Base-by-base conservation (phyloP, 1,140 invertebrate genomes). In the Hormaphis cornu region DNA sequence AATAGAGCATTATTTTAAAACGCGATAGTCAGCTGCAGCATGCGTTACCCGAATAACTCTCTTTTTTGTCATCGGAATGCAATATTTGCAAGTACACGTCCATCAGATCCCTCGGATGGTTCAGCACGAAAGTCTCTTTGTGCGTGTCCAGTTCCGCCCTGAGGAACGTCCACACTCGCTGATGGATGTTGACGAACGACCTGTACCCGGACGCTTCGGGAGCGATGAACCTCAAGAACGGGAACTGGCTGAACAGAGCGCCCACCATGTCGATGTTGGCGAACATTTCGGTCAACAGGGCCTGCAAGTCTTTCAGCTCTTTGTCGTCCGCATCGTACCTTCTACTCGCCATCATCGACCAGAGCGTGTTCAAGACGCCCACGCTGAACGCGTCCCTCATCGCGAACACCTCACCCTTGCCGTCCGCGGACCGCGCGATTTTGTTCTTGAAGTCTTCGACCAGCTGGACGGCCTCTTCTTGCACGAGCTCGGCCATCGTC, bases 271-370 rank as follows among this genome's bases (percentile, higher is more conserved):
- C 88, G 4, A 90, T 79, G 44, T 85, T 84, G 30, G 82, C 80
- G 59, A 92, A 85, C 12, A 90, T 76, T 72, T 86, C 85, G 12
- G 83, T 84, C 8, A 91, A 78, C 16, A 90, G 82, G 50, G 78
- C 78, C 77, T 91, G 86, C 0, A 92, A 77, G 22, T 84, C 76
- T 40, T 82, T 82, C 63, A 91, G 78, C 73, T 89, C 83, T 30
- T 83, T 79, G 54, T 90, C 87, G 24, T 85, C 84, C 37, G 71
- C 54, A 35, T 75, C 75, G 63, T 80, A 85, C 74, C 85, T 77
- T 73, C 81, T 84, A 1, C 91, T 89, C 63, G 91, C 89, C 78
- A 94, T 84, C 86, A 95, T 90, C 59, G 82, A 85, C 89, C 91
- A 95, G 0, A 95, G 78, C 0, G 89, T 89, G 73, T 95, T 96